Evolutionary conservation across 2,888 invertebrate species (phyloP).

Genomic region (Agapostemon virescens): DNA sequence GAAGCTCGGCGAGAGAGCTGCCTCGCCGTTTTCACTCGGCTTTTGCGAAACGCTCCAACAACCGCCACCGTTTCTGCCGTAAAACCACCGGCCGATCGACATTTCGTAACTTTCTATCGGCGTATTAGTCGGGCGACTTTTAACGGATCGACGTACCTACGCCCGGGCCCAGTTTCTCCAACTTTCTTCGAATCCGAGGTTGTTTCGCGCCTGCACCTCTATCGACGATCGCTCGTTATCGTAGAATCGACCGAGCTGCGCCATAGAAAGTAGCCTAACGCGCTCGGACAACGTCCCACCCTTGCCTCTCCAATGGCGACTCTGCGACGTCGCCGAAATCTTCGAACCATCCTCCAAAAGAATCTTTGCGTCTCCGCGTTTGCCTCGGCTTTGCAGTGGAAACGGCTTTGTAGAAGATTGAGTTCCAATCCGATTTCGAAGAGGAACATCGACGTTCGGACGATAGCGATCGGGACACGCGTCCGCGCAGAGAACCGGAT

Average conservation of each 20-base stretch:
- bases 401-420: too few species aligned
- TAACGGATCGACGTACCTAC: conserved; percentile 37
- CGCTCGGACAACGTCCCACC: too few species aligned
- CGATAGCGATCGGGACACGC: not conserved
- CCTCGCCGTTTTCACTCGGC: conserved; percentile 53
- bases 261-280: not conserved
- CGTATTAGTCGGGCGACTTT: conserved; percentile 33
- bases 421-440: not conserved
- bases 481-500: not conserved
- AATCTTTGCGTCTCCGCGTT: too few species aligned
- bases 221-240: not conserved
- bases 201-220: not conserved
- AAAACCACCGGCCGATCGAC: conserved; percentile 57
- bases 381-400: too few species aligned
- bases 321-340: too few species aligned
- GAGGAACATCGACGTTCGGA: not conserved
- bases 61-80: conserved; percentile 39
- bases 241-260: not conserved
- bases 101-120: conserved; percentile 66
- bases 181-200: conserved; percentile 24
- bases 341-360: too few species aligned
- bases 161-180: conserved; percentile 22
- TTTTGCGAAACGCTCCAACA: conserved; percentile 52
- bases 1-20: conserved; percentile 26
- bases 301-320: too few species aligned